Percentiles rank a stretch among this genome's conserved stretches.
These are phyloP conservation scores for Panopea generosa DNA, from an alignment of 2,888 invertebrate genomes.

Conservation along the genomic window DNA sequence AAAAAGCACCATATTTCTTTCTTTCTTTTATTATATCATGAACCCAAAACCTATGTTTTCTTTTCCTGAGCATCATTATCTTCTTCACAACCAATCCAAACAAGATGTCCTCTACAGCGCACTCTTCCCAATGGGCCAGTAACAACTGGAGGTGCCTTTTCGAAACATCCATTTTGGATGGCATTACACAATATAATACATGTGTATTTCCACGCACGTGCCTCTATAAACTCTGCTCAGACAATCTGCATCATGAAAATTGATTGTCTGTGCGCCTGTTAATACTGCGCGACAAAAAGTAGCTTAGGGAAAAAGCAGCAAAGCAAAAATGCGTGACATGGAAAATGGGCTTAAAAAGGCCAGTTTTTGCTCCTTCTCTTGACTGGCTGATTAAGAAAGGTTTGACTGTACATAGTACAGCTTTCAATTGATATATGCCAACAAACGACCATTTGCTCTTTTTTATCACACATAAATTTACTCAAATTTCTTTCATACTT, in stretches of 20 bases:
- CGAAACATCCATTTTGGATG: background rate
- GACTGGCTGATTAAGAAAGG: too few relatives aligned
- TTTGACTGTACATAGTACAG: too few relatives aligned
- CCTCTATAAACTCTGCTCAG: too few relatives aligned
- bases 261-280: too few relatives aligned
- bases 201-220: background rate
- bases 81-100: background rate
- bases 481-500: too few relatives aligned
- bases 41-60: constrained; percentile 1
- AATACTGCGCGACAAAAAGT: too few relatives aligned
- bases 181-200: background rate
- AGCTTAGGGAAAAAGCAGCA: background rate
- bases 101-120: background rate
- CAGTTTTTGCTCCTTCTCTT: too few relatives aligned
- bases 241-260: too few relatives aligned
- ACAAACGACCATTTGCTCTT: too few relatives aligned
- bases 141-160: background rate
- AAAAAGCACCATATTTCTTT: background rate
- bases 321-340: background rate
- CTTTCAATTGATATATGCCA: too few relatives aligned
- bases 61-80: background rate
- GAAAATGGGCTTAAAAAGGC: background rate
- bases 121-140: background rate
- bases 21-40: constrained; percentile 2
- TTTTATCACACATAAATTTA: too few relatives aligned